These are phyloP conservation scores for Sitodiplosis mosellana DNA, from an alignment of 1,140 invertebrate genomes.

Conservation along the genomic window DNA sequence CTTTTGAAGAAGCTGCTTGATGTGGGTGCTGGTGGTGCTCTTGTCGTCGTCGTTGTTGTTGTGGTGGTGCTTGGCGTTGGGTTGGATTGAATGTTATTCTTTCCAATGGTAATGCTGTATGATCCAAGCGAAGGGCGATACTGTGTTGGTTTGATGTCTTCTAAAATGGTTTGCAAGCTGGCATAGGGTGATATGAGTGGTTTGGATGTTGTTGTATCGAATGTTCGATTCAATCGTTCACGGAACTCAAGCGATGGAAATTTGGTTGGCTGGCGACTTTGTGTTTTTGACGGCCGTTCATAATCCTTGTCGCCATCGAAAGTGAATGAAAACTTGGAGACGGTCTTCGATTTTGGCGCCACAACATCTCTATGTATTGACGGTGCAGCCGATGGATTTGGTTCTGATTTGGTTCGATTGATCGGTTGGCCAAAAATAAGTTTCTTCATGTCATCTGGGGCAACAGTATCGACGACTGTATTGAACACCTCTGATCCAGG, in stretches of 20 bases:
- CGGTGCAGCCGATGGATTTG: no score
- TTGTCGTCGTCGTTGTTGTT: background rate
- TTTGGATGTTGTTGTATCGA: constrained; percentile 11
- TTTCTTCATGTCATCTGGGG: background rate
- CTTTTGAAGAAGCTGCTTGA: constrained; percentile 5
- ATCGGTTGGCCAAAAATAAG: background rate
- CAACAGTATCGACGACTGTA: background rate
- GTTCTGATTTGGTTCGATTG: no score
- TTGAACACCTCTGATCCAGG: background rate
- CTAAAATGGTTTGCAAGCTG: constrained; percentile 18
- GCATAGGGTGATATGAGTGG: constrained; percentile 21
- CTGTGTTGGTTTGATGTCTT: constrained; percentile 7
- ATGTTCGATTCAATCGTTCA: constrained; percentile 12
- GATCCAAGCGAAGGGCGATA: background rate
- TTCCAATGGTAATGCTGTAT: no score
- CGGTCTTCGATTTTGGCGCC: constrained; percentile 6
- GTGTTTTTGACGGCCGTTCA: background rate
- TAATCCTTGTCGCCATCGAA: background rate
- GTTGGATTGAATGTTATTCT: no score
- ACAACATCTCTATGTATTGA: no score
- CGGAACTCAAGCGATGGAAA: constrained; percentile 9
- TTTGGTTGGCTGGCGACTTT: constrained; percentile 4
- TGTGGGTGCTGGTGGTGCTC: background rate
- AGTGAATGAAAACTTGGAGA: constrained; percentile 1
- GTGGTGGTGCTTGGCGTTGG: background rate